Percentiles rank a stretch among this genome's conserved stretches.
Conservation (phyloP, 2,888 invertebrate species). For the Lasioglossum zephyrum region DNA sequence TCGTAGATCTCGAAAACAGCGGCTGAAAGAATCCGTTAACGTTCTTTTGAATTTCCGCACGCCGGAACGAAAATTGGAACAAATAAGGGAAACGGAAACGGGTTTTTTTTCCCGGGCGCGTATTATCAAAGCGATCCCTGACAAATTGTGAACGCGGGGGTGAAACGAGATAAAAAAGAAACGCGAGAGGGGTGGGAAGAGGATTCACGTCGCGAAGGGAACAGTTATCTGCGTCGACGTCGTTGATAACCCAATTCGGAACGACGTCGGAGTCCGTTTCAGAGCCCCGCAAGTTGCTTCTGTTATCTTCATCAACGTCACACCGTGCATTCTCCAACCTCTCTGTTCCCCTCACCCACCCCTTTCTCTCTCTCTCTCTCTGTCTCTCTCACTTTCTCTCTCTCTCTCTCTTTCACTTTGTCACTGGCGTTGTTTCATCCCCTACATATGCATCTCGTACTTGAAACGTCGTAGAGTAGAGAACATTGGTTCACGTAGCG, state of each 20-base stretch:
- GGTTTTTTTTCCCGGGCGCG: not conserved
- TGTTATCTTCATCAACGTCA: constrained; percentile 47
- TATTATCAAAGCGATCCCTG: not conserved
- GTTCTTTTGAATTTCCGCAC: constrained; percentile 3
- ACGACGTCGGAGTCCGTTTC: constrained; percentile 49
- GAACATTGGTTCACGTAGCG: constrained; percentile 78
- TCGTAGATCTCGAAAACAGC: not conserved
- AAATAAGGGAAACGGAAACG: not conserved
- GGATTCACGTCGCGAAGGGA: constrained; percentile 39
- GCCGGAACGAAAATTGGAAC: not conserved
- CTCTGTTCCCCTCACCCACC: not conserved
- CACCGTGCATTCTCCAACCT: constrained; percentile 48
- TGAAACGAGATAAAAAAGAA: not conserved
- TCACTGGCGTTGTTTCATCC: constrained; percentile 41
- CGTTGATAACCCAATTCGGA: constrained; percentile 44
- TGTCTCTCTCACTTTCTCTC: not conserved
- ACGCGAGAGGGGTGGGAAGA: not conserved
- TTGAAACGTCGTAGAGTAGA: constrained; percentile 64
- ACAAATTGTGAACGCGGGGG: constrained; percentile 13
- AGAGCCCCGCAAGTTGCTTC: constrained; percentile 49
- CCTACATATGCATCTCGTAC: constrained; percentile 60
- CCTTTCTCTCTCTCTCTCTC: not conserved
- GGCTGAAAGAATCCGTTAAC: not conserved
- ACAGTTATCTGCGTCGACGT: constrained; percentile 50
- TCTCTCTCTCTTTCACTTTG: not conserved